Conservation (phyloP, 2,113 vertebrate species). For the Climacteris rufus region DNA sequence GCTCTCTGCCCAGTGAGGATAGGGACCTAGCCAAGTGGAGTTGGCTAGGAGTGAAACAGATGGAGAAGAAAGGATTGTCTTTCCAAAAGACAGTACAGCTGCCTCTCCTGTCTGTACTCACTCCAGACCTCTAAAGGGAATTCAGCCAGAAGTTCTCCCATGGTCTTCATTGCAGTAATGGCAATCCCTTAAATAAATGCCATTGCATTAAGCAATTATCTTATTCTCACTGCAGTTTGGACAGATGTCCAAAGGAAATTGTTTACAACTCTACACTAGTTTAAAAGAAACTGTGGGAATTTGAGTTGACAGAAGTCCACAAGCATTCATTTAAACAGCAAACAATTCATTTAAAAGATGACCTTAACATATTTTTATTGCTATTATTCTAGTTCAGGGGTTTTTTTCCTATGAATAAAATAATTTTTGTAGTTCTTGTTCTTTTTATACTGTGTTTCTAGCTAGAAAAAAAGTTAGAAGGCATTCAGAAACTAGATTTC, state of each 20-base stretch:
- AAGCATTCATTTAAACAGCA: neutral
- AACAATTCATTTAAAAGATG: neutral
- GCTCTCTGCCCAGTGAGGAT: neutral
- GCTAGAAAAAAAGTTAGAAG: neutral
- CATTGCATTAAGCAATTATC: neutral
- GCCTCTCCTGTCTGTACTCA: neutral
- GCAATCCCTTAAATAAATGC: neutral
- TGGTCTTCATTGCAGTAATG: neutral
- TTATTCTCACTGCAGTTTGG: neutral
- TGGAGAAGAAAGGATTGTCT: conserved; percentile 11
- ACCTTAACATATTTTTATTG: neutral
- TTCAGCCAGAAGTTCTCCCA: neutral
- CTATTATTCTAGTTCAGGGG: neutral
- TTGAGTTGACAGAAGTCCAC: neutral
- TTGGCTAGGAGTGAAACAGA: neutral
- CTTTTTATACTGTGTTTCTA: neutral
- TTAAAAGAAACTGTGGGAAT: neutral
- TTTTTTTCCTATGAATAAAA: neutral
- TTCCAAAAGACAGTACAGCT: neutral
- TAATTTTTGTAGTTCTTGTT: neutral
- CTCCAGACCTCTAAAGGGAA: neutral
- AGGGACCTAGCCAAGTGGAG: neutral
- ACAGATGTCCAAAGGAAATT: neutral
- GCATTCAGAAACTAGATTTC: neutral
- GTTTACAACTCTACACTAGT: neutral